These are phyloP conservation scores for Argya squamiceps DNA, from an alignment of 2,797 vertebrate genomes.

Conservation along the genomic window DNA sequence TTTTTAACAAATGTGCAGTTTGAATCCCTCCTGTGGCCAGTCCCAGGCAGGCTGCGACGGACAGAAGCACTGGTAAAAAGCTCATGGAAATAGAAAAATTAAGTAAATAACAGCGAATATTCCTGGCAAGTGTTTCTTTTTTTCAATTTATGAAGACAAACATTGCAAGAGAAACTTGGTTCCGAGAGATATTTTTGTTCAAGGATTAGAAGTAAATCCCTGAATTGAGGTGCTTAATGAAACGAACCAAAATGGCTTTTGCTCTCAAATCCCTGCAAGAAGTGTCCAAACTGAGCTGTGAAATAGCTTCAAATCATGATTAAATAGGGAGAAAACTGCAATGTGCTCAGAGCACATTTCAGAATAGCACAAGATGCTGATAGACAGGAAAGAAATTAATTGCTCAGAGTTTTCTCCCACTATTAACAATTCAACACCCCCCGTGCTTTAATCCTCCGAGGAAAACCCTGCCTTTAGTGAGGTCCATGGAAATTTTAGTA, in stretches of 20 bases:
- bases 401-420: neutral
- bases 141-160: neutral
- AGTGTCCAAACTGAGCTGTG: neutral
- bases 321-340: neutral
- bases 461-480: neutral
- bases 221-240: constrained; percentile 53
- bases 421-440: neutral
- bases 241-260: constrained; percentile 56
- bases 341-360: neutral
- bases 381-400: neutral
- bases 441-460: neutral
- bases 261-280: constrained; percentile 21
- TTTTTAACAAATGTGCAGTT: constrained; percentile 10
- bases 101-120: neutral
- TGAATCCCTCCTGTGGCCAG: constrained; percentile 64
- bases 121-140: neutral
- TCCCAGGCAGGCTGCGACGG: neutral
- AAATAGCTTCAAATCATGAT: neutral
- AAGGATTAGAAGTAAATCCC: constrained; percentile 50
- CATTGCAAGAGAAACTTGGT: neutral
- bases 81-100: neutral
- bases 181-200: neutral
- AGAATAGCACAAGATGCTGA: neutral
- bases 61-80: neutral
- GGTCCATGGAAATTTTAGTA: neutral